phyloP scores from a whole-genome alignment of 2,888 invertebrate species.

The Thera britannica region DNA sequence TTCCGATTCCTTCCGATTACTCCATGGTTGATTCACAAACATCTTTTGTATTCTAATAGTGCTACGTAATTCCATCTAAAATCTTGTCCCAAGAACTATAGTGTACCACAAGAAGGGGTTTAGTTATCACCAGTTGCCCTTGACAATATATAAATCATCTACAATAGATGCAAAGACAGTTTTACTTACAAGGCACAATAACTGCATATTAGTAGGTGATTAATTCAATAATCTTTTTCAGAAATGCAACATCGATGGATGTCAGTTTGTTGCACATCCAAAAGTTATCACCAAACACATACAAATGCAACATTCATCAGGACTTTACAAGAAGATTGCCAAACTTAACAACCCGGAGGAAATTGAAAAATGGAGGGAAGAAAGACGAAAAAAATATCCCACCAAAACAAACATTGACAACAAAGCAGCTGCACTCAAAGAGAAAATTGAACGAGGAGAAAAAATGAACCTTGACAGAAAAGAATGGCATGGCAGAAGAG shows the following conservation, averaged over 20 bases:
- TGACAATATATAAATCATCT: no score
- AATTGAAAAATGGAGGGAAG: slow-evolving; percentile 92
- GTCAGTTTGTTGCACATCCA: slow-evolving; percentile 91
- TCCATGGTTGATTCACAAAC: no score
- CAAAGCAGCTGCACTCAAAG: slow-evolving; percentile 86
- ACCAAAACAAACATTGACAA: slow-evolving; percentile 88
- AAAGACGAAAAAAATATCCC: slow-evolving; percentile 92
- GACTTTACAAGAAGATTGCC: slow-evolving; percentile 91
- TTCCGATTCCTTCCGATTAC: no score
- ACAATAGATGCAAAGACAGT: no score
- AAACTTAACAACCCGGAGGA: slow-evolving; percentile 92
- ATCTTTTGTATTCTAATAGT: no score
- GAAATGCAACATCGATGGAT: slow-evolving; percentile 92
- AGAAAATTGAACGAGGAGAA: slow-evolving; percentile 90
- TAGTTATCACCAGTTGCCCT: no score
- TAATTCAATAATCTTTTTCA: slow-evolving; percentile 50
- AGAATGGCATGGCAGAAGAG: slow-evolving; percentile 20
- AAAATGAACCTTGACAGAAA: slow-evolving; percentile 79
- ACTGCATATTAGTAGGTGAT: no score
- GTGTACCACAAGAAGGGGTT: no score
- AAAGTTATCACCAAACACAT: slow-evolving; percentile 92
- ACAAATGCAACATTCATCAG: slow-evolving; percentile 92
- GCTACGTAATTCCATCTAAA: no score
- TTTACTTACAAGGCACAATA: no score
- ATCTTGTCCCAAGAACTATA: no score